phyloP scores from a whole-genome alignment of 2,888 invertebrate species.

The Hypsopygia costalis region DNA sequence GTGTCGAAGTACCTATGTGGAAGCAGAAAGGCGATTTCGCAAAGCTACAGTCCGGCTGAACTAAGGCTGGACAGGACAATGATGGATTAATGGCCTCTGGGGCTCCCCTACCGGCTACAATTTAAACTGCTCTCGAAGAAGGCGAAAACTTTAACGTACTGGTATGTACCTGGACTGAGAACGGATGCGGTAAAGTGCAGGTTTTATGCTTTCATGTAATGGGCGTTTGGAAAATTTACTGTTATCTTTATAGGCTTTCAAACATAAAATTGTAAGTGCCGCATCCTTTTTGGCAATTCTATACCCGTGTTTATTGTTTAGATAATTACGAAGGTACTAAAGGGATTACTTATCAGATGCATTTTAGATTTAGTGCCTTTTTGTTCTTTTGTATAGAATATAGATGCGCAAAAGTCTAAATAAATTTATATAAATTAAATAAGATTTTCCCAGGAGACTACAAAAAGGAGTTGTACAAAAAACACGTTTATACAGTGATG shows the following conservation, averaged over 20 bases:
- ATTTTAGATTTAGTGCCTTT: too few relatives aligned
- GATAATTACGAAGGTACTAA: not conserved
- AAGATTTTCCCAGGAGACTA: too few relatives aligned
- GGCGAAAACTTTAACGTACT: constrained; percentile 38
- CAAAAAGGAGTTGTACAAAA: too few relatives aligned
- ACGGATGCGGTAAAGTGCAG: constrained; percentile 1
- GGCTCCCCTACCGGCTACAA: constrained; percentile 30
- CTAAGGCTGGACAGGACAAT: constrained; percentile 45
- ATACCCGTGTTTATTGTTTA: not conserved
- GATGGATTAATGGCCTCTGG: constrained; percentile 54
- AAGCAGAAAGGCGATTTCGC: constrained; percentile 19
- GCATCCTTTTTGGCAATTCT: not conserved
- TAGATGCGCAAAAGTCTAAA: too few relatives aligned
- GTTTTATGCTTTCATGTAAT: constrained; percentile 15
- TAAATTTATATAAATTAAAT: too few relatives aligned
- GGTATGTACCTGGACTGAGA: constrained; percentile 18
- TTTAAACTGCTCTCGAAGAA: constrained; percentile 41
- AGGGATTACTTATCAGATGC: not conserved
- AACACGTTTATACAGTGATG: too few relatives aligned
- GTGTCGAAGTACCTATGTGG: constrained; percentile 15
- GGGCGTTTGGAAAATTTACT: constrained; percentile 7
- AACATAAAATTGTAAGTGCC: not conserved
- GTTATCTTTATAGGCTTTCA: constrained; percentile 4
- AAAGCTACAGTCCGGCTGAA: constrained; percentile 25
- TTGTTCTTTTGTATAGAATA: too few relatives aligned